A percentile compares a stretch with the other conserved stretches of the same genome.
Evolutionary conservation across 1,140 invertebrate genomes (phyloP).

Genomic region (Monomorium pharaonis): DNA sequence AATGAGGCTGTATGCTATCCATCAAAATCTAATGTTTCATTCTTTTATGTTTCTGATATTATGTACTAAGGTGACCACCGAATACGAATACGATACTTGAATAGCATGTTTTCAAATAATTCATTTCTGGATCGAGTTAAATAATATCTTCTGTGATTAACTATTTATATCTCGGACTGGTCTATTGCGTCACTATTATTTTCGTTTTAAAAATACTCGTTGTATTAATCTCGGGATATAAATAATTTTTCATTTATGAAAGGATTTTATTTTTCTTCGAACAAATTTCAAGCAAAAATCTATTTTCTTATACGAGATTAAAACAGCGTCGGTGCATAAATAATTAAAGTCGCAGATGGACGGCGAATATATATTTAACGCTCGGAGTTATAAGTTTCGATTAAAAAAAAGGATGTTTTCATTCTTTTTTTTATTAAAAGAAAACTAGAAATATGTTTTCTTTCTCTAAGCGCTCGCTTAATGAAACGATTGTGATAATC

Average conservation of each 20-base stretch:
- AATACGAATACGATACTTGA: conserved; percentile 13
- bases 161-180: conserved; percentile 11
- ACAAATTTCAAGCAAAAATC: background rate
- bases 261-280: background rate
- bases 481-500: conserved; percentile 23
- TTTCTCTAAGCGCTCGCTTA: background rate
- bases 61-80: conserved; percentile 49
- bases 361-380: background rate
- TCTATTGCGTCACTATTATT: background rate
- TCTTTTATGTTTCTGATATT: conserved; percentile 50
- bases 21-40: conserved; percentile 33
- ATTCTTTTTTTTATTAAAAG: background rate
- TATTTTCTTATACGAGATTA: background rate
- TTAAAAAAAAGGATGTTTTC: background rate
- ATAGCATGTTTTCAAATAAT: conserved; percentile 3
- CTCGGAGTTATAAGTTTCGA: background rate
- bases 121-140: conserved; percentile 1
- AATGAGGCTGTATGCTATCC: conserved; percentile 29
- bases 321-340: background rate
- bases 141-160: background rate
- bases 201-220: background rate
- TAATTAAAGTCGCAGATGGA: background rate
- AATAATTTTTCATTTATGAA: background rate
- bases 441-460: background rate
- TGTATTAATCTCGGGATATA: background rate